Evolutionary conservation across 2,888 invertebrate species (phyloP), one percentile per base, ranked within the genome.

Genomic region (Aromia moschata): DNA sequence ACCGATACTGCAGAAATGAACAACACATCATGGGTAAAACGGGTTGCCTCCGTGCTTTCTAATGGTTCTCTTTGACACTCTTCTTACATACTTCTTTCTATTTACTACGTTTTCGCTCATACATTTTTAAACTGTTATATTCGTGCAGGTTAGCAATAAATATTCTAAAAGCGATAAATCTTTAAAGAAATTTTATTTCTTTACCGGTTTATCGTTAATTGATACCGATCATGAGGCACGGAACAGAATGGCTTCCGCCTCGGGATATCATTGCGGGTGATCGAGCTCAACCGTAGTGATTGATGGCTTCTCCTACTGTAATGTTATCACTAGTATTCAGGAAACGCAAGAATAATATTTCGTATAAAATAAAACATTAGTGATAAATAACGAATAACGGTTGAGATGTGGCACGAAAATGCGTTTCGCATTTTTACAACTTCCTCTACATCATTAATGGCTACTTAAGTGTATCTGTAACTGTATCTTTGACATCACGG

Each of bases 151-250:
- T 3, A 3, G 25, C 25, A 3, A 25, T 25, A 25, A 25, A 25
- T 25, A 5, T 25, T 25, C 25, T 5, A 25, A 25, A 3, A 25
- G 25, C n/a, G 7, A 44, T 54, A 45, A 43, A 44, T 54, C 53
- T 37, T 37, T n/a, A 11, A 44, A 45, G 25, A 15, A 38, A 18
- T 30, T 38, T 25, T 54, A 36, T 45, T 43, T 17, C 55, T 38
- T 55, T 14, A 15, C 20, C 36, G 25, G 20, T 30, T 18, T 20
- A 51, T 46, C 36, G 14, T 46, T 54, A 58, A 58, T 47, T 58
- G 53, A 53, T 58, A 58, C 53, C n/a, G 43, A 58, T 47, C 53
- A 33, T 43, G 58, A 55, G 25, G 44, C 38, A 40, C 14, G 25
- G 36, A 7, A 15, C 20, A 11, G 9, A 55, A 20, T 30, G 55